Base-by-base conservation (phyloP, 2,888 invertebrate genomes). In the Netelia fuscicornis region DNA sequence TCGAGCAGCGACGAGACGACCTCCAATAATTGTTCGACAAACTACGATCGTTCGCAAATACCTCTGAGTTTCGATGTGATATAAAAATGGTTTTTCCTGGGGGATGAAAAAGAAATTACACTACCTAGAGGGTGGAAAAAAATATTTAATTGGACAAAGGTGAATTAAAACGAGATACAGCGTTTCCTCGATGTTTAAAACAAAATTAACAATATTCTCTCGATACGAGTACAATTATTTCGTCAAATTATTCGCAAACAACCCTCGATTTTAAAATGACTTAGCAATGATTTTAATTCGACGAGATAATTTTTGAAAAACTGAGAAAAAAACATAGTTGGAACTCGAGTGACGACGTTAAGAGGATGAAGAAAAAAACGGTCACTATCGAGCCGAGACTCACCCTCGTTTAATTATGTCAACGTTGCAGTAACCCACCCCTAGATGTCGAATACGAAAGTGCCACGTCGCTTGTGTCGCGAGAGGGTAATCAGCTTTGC, bases 1-100 rank as follows among this genome's bases (percentile, higher is more conserved):
- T n/a, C n/a, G 23, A n/a, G 11, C 54, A 54, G 54, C 37, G 64
- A 76, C 65, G 6, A 37, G 30, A 65, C 54, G 65, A 23, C 54
- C 20, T 44, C 67, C 68, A 78, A 78, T 60, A 70, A 68, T 78
- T 78, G 60, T 60, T 78, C 60, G 68, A 30, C 68, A 68, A 78
- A 78, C 68, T 52, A 60, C 65, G 42, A 76, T 65, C 56, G 65
- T n/a, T 56, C 37, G 42, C 48, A 48, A 48, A 48, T n/a, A 52
- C 56, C 13, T 1, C 56, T 37, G 42, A 58, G 44, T 44, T 67
- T 48, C 13, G 23, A 67, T 52, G 20, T 20, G 23, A 58, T 23
- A 76, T 17, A 23, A 65, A 64, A 11, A 48, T 37, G 8, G 20
- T 11, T 37, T 75, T 30, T n/a, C 6, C 30, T 6, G 2, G 5